Conservation (phyloP, 2,113 vertebrate species). For the Serinus canaria region DNA sequence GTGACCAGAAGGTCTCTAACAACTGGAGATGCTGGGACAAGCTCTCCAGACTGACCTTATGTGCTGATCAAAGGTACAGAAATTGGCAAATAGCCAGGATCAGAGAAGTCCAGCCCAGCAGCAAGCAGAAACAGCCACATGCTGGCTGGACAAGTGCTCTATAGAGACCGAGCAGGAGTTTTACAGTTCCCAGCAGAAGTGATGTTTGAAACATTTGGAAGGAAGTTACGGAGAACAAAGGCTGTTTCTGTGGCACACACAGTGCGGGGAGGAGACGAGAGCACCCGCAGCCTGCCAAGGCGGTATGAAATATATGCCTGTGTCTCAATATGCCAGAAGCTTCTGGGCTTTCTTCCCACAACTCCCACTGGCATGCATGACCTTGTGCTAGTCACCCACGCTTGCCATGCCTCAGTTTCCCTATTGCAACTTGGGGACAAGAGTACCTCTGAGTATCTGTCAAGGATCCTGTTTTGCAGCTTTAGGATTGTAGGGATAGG, state of each 20-base stretch:
- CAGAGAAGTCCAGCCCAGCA: background rate
- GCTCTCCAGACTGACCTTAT: background rate
- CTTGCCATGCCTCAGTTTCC: slow-evolving; percentile 48
- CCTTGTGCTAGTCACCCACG: slow-evolving; percentile 52
- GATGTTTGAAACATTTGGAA: slow-evolving; percentile 28
- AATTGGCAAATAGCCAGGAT: background rate
- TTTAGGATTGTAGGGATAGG: background rate
- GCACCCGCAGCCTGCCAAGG: background rate
- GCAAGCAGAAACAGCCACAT: background rate
- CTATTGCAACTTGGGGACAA: background rate
- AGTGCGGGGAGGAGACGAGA: slow-evolving; percentile 5
- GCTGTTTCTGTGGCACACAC: slow-evolving; percentile 34
- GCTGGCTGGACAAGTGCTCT: background rate
- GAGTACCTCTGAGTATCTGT: background rate
- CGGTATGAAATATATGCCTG: slow-evolving; percentile 8
- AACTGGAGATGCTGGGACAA: background rate
- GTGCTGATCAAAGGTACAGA: background rate
- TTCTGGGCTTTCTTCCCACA: slow-evolving; percentile 62
- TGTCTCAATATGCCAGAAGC: slow-evolving; percentile 36
- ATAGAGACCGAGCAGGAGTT: background rate
- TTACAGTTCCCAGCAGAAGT: background rate
- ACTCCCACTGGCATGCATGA: slow-evolving; percentile 45
- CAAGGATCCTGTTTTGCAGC: background rate
- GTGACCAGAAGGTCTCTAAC: background rate
- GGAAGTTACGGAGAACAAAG: slow-evolving; percentile 36